A percentile compares a stretch with the other conserved stretches of the same genome.
phyloP scores from a whole-genome alignment of 2,888 invertebrate species.

The Pediacus dermestoides region DNA sequence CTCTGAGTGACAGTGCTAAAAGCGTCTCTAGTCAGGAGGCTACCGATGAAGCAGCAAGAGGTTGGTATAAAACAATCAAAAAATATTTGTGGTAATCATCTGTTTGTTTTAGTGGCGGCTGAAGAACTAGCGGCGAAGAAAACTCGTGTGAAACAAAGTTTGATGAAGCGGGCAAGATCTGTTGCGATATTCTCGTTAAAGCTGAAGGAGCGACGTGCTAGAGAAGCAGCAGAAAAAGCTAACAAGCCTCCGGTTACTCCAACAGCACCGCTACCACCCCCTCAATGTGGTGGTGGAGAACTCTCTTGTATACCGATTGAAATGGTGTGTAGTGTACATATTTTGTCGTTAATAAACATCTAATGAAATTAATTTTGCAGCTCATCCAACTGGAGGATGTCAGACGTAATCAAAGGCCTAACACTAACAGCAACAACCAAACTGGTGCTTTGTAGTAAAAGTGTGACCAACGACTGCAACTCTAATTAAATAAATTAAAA shows the following conservation, averaged over 20 bases:
- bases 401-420: constrained; percentile 39
- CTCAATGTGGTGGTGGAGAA: constrained; percentile 75
- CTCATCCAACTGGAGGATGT: constrained; percentile 70
- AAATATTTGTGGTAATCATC: too few species aligned
- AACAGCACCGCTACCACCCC: constrained; percentile 51
- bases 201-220: constrained; percentile 70
- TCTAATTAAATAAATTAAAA: too few species aligned
- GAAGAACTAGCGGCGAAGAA: constrained; percentile 65
- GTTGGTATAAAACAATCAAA: constrained; percentile 32
- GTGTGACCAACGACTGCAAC: too few species aligned
- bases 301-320: constrained; percentile 82
- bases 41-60: constrained; percentile 51
- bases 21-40: constrained; percentile 56
- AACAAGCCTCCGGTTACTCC: constrained; percentile 50
- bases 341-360: not conserved
- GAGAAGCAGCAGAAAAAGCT: constrained; percentile 70
- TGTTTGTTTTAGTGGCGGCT: constrained; percentile 45
- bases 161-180: constrained; percentile 80
- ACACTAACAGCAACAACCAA: constrained; percentile 38
- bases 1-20: constrained; percentile 54
- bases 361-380: constrained; percentile 38
- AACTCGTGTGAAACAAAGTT: constrained; percentile 64
- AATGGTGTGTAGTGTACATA: constrained; percentile 50
- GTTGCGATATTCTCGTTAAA: constrained; percentile 84
- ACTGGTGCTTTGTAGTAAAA: constrained; percentile 44